A percentile compares a stretch with the other conserved stretches of the same genome.
These are phyloP conservation scores for Mohoua ochrocephala DNA, from an alignment of 2,113 vertebrate genomes.

Conservation along the genomic window DNA sequence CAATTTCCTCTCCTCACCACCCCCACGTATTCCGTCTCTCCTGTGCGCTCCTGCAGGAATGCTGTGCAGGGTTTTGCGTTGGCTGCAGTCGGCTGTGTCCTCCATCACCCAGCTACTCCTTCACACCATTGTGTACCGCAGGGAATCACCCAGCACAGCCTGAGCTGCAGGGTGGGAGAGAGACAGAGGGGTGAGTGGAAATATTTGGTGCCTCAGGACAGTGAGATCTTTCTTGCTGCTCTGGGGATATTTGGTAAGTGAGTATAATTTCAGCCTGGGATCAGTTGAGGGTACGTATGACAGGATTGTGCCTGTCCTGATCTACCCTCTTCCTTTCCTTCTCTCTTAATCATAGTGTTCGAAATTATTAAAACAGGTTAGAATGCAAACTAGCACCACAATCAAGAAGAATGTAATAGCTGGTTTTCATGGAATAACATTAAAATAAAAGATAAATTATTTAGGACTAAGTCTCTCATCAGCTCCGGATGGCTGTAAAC, in stretches of 20 bases:
- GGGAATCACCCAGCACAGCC: background rate
- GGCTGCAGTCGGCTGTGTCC: background rate
- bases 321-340: background rate
- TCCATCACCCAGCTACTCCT: background rate
- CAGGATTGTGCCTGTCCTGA: background rate
- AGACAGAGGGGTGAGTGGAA: background rate
- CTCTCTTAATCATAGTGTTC: background rate
- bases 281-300: background rate
- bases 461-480: background rate
- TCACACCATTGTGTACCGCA: background rate
- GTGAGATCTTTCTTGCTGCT: background rate
- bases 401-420: background rate
- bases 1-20: slow-evolving; percentile 12
- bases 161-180: background rate
- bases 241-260: fast-evolving
- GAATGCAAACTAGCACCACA: background rate
- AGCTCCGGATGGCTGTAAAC: background rate
- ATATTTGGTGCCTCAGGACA: background rate
- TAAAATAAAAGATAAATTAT: background rate
- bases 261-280: background rate
- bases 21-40: background rate
- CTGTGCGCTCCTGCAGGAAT: background rate
- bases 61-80: background rate
- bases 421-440: background rate
- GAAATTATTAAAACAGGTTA: background rate